These are phyloP conservation scores for Meriones unguiculatus DNA, from an alignment of 2,113 vertebrate species.

Conservation along the genomic window DNA sequence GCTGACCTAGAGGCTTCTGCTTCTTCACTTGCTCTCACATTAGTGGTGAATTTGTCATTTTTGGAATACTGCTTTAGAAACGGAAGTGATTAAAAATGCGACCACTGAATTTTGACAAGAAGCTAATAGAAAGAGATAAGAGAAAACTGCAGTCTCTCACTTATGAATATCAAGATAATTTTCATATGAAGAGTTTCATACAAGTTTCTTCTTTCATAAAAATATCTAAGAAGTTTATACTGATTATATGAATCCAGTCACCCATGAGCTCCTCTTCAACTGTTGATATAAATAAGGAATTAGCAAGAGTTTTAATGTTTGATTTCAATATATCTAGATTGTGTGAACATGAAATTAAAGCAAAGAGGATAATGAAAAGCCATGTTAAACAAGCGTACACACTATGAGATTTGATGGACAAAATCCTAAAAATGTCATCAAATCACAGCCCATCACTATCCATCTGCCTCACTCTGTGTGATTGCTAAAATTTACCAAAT, in stretches of 20 bases:
- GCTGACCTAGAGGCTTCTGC: neutral
- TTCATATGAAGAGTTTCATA: neutral
- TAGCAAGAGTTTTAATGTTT: neutral
- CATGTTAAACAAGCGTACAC: neutral
- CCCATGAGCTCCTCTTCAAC: neutral
- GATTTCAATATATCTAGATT: slow-evolving; percentile 30
- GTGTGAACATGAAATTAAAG: neutral
- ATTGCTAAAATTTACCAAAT: neutral
- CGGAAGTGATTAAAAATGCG: neutral
- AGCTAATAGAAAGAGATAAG: neutral
- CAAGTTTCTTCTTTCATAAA: neutral
- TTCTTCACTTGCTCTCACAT: neutral
- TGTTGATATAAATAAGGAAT: neutral
- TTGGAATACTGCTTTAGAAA: neutral
- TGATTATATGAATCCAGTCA: neutral
- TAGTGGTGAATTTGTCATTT: neutral
- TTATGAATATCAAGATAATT: neutral
- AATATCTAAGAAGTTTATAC: neutral
- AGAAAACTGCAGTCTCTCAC: neutral
- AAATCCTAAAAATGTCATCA: slow-evolving; percentile 18
- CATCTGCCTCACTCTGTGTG: neutral
- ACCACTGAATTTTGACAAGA: neutral
- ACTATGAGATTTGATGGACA: neutral
- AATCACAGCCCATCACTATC: neutral
- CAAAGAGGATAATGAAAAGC: neutral